These are phyloP conservation scores for Ericerus pela DNA, from an alignment of 1,140 invertebrate genomes.

Conservation along the genomic window DNA sequence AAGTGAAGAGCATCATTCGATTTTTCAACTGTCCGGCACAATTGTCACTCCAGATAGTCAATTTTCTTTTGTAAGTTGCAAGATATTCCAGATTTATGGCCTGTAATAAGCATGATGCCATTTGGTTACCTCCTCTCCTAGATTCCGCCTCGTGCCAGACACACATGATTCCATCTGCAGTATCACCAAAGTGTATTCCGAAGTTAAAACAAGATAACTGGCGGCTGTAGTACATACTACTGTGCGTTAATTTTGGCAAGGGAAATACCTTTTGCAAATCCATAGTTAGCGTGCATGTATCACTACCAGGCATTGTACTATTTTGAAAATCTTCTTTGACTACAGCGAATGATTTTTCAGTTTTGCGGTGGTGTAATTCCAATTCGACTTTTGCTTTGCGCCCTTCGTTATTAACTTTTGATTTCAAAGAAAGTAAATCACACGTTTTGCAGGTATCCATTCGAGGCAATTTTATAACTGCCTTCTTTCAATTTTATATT, in stretches of 20 bases:
- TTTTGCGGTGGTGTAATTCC: background rate
- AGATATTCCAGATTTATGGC: background rate
- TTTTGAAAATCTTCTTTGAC: background rate
- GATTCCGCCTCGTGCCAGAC: constrained; percentile 18
- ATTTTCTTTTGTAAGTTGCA: constrained; percentile 8
- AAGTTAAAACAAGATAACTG: constrained; percentile 21
- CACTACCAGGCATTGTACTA: constrained; percentile 10
- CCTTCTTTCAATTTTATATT: no score
- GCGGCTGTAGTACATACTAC: constrained; percentile 20
- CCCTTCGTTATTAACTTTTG: background rate
- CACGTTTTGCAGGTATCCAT: background rate
- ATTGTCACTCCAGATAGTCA: constrained; percentile 21
- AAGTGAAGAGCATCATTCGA: constrained; percentile 19
- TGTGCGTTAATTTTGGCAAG: constrained; percentile 21
- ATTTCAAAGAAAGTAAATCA: background rate
- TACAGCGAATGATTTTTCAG: background rate
- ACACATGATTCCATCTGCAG: constrained; percentile 14
- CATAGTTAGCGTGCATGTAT: constrained; percentile 13
- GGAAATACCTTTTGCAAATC: constrained; percentile 22
- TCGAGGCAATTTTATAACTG: no score
- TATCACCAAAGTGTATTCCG: constrained; percentile 18
- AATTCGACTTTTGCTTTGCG: background rate
- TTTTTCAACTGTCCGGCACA: constrained; percentile 22
- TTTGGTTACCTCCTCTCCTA: constrained; percentile 19
- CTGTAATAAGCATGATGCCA: constrained; percentile 18